Evolutionary conservation across 1,140 invertebrate species (phyloP).

Genomic region (Asobara japonica): DNA sequence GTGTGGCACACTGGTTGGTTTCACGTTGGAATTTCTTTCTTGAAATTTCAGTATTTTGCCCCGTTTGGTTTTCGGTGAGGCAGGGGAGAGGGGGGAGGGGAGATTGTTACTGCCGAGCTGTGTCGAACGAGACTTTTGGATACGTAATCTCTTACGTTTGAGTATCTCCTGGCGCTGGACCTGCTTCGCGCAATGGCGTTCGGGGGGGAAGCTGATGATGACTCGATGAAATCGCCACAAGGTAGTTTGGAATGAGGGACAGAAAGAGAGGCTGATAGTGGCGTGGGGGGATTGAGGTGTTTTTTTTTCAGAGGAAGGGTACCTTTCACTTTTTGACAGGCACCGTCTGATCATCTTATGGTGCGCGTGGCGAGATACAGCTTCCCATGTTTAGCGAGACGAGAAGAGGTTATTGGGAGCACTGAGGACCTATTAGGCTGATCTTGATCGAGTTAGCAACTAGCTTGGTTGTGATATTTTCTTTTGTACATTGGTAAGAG

Average conservation of each 20-base stretch:
- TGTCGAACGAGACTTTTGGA: neutral
- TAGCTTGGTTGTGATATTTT: neutral
- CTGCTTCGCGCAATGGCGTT: constrained; percentile 14
- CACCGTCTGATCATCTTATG: constrained; percentile 5
- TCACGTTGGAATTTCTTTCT: neutral
- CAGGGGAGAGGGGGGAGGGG: no score
- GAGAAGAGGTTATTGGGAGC: neutral
- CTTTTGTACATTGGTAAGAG: no score
- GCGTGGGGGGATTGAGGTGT: neutral
- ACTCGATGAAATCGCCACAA: neutral
- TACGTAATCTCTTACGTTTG: neutral
- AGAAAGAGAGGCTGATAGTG: constrained; percentile 19
- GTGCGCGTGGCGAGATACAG: neutral
- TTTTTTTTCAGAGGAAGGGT: constrained; percentile 31
- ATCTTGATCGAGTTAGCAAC: neutral
- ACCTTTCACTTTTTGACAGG: constrained; percentile 64
- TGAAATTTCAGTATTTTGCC: neutral
- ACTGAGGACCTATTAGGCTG: neutral
- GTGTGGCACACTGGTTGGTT: neutral
- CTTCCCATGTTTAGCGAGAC: constrained; percentile 12
- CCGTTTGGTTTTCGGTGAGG: no score
- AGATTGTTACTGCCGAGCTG: no score
- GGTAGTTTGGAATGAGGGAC: neutral
- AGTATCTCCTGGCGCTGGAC: constrained; percentile 35
- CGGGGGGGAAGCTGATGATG: neutral